These are phyloP conservation scores for Graphium colonna DNA, from an alignment of 2,888 invertebrate species.

Conservation along the genomic window DNA sequence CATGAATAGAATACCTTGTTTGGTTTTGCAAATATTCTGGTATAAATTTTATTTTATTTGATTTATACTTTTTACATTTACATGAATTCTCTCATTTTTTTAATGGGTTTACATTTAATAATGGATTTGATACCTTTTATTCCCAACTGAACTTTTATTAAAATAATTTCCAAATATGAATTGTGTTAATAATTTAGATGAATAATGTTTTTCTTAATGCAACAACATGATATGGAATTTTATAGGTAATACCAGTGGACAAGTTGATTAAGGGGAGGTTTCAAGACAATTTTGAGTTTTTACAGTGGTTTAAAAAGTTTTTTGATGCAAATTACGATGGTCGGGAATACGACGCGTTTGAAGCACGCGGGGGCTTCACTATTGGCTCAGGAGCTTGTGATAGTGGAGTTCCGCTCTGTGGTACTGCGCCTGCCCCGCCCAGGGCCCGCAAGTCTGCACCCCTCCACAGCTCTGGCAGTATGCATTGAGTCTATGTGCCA, in stretches of 20 bases:
- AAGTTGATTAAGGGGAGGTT: slow-evolving; percentile 99
- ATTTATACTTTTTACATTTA: too few relatives aligned
- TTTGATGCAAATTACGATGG: slow-evolving; percentile 99
- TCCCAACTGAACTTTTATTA: too few relatives aligned
- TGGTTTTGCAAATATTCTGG: too few relatives aligned
- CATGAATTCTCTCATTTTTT: too few relatives aligned
- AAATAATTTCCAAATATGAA: too few relatives aligned
- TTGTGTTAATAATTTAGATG: background rate
- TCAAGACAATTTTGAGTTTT: slow-evolving; percentile 99
- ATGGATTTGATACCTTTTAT: too few relatives aligned
- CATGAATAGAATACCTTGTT: too few relatives aligned
- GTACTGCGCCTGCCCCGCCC: slow-evolving; percentile 42
- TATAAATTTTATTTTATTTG: too few relatives aligned
- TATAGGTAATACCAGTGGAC: slow-evolving; percentile 99
- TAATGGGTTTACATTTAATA: too few relatives aligned
- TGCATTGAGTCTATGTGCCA: slow-evolving; percentile 41
- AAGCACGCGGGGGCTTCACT: slow-evolving; percentile 90
- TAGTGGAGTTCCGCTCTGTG: slow-evolving; percentile 69
- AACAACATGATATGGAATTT: slow-evolving; percentile 31
- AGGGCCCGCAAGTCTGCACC: slow-evolving; percentile 43
- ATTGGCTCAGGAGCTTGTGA: slow-evolving; percentile 86
- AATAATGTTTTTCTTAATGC: background rate
- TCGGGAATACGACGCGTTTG: slow-evolving; percentile 95
- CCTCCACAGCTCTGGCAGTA: slow-evolving; percentile 64
- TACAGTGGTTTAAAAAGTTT: slow-evolving; percentile 99